Base-by-base conservation (phyloP, 2,888 invertebrate genomes). In the Chaetogeoica ovagalla region DNA sequence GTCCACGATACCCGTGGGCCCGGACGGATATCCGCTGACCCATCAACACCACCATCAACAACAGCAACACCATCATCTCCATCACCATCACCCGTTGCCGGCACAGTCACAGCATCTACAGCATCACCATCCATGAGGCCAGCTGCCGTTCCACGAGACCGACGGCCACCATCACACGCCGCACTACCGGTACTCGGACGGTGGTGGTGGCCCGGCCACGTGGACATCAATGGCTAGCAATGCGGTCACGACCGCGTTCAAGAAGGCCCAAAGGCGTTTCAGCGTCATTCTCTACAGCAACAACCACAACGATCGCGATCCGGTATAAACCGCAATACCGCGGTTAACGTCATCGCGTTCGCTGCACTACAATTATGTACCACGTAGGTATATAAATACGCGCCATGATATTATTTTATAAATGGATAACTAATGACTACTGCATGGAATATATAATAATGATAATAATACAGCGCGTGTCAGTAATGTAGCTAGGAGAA, bases 131-230 rank as follows among this genome's bases (percentile, higher is more conserved):
- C 52, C 69, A 77, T 77, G 77, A 77, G 77, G 13, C 19, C 69
- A 62, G 69, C 77, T 70, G 52, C 21, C 77, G 77, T 62, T 69
- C 77, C 77, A 70, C 77, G 77, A 77, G 77, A 70, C 77, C 70
- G 60, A 60, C 70, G 52, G 68, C 60, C 60, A 69, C 69, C 77
- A 55, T 52, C 69, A 68, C 37, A 17, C 62, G 70, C 77, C 68
- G 52, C 77, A 77, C 62, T 77, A 77, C 59, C 77, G 77, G 48
- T 70, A 77, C 21, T 77, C 77, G 77, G 77, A 77, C 52, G 77
- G 77, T 57, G 77, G 77, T 62, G 70, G 77, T 55, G 77, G 77
- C 77, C 77, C 77, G 60, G 77, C 69, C 69, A 77, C 77, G 77
- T 77, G 77, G 77, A 77, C 69, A 62, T 77, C 77, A 11, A 62